phyloP scores from a whole-genome alignment of 2,113 vertebrate species.

The Embiotoca jacksoni region DNA sequence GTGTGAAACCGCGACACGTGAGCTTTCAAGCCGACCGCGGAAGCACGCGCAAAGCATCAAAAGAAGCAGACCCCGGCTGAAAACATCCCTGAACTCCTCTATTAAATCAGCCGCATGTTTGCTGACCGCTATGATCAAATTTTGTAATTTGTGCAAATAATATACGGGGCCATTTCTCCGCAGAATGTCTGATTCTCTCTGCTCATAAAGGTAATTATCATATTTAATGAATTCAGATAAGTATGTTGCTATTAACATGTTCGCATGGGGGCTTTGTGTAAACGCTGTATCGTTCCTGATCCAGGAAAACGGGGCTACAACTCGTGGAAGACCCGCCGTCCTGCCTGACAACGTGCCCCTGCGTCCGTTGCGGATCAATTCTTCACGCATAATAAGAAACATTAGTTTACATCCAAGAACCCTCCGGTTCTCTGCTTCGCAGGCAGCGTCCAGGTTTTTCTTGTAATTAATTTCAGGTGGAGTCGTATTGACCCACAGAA shows the following conservation, averaged over 20 bases:
- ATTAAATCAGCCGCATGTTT: constrained; percentile 56
- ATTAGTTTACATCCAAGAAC: constrained; percentile 76
- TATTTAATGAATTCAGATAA: constrained; percentile 44
- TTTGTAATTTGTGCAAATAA: constrained; percentile 61
- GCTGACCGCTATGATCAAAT: constrained; percentile 59
- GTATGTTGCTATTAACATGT: neutral
- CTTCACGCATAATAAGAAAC: constrained; percentile 86
- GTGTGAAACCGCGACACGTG: constrained; percentile 9
- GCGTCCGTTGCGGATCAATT: constrained; percentile 83
- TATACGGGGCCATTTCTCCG: constrained; percentile 5
- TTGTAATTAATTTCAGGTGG: constrained; percentile 74
- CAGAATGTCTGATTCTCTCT: constrained; percentile 9
- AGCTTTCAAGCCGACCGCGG: constrained; percentile 5
- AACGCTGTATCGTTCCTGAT: constrained; percentile 42
- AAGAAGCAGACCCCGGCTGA: constrained; percentile 42
- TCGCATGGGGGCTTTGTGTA: constrained; percentile 26
- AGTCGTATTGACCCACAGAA: constrained; percentile 37
- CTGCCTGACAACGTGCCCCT: constrained; percentile 59
- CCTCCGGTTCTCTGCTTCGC: constrained; percentile 57
- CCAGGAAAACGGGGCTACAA: constrained; percentile 35
- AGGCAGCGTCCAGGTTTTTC: constrained; percentile 39
- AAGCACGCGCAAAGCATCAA: constrained; percentile 56
- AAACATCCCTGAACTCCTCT: constrained; percentile 51
- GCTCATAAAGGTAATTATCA: constrained; percentile 13
- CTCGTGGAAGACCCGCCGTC: constrained; percentile 53